Evolutionary conservation across 2,888 invertebrate genomes (phyloP).

Genomic region (Noctua comes): DNA sequence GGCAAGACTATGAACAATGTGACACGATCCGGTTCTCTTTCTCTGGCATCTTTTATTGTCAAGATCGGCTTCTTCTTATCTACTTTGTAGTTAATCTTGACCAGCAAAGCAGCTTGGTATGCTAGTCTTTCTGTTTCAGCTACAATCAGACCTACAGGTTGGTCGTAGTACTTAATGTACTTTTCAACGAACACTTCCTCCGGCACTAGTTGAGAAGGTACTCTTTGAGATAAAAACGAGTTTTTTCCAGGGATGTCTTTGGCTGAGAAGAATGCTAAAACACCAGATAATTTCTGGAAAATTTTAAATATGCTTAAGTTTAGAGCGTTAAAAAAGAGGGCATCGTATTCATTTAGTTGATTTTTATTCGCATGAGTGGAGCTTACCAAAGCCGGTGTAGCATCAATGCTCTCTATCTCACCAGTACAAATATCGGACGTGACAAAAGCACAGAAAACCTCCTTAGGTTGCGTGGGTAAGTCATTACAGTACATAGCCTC

Average conservation of each 20-base stretch:
- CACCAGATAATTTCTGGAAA: slow-evolving; percentile 91
- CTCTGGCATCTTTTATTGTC: slow-evolving; percentile 76
- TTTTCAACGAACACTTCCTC: slow-evolving; percentile 89
- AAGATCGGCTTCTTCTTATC: slow-evolving; percentile 78
- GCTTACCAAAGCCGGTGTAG: slow-evolving; percentile 91
- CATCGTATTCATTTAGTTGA: not conserved
- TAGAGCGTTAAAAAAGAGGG: not conserved
- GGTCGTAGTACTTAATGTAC: slow-evolving; percentile 91
- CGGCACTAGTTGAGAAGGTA: slow-evolving; percentile 62
- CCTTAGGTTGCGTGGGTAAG: slow-evolving; percentile 89
- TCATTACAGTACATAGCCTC: slow-evolving; percentile 93
- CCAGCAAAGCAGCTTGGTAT: slow-evolving; percentile 89
- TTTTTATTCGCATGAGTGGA: not conserved
- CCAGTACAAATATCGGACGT: slow-evolving; percentile 89
- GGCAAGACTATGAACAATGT: slow-evolving; percentile 71
- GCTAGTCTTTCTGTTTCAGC: slow-evolving; percentile 91
- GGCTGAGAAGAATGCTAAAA: slow-evolving; percentile 91
- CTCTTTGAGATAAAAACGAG: slow-evolving; percentile 81
- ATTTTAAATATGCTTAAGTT: not conserved
- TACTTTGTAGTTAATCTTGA: slow-evolving; percentile 89
- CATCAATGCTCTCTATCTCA: slow-evolving; percentile 90
- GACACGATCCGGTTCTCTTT: slow-evolving; percentile 76
- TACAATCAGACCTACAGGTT: slow-evolving; percentile 92
- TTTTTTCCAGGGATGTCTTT: slow-evolving; percentile 93
- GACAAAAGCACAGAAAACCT: slow-evolving; percentile 93